Base-by-base conservation (phyloP, 2,113 vertebrate species). In the Dasypus novemcinctus region DNA sequence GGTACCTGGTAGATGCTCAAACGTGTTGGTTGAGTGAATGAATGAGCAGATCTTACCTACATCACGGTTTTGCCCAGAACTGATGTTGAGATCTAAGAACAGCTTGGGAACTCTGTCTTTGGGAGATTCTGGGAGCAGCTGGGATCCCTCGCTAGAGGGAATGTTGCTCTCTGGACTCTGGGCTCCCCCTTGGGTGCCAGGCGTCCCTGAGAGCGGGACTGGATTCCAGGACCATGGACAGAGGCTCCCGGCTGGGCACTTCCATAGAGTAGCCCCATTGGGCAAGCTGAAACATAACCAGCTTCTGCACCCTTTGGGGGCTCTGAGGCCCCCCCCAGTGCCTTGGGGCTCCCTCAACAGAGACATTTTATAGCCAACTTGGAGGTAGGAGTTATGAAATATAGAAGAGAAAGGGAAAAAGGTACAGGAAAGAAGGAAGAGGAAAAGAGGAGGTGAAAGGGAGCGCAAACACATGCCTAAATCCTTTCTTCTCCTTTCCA, bases 201-300 rank as follows among this genome's bases (percentile, higher is more conserved):
- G 18, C 64, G 10, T 66, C 23, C 29, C 66, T 63, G 52, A 91
- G 69, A 82, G 54, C 21, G 33, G 68, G 82, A 25, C 54, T 92
- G n/a, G n/a, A 31, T 36, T 66, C 43, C 78, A 25, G 31, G 57
- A 29, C 64, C 1, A 38, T 20, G 29, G 57, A 38, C 85, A 91
- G 64, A 23, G 18, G 82, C 36, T 33, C 46, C n/a, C 52, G 59
- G 43, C 1, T 36, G 1, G 33, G 3, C 49, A 21, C 38, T 85
- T 79, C 43, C n/a, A 84, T 13, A 20, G 41, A n/a, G 15, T 5
- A 1, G 0, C 23, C n/a, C 27, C 36, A 33, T 31, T 2, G 29
- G 31, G 71, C 71, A 41, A 46, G 15, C 33, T 36, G 21, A 46
- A 46, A 27, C 41, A 59, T 66, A 69, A 57, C 23, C 78, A 74